Percentiles rank a stretch among this genome's conserved stretches.
phyloP scores from a whole-genome alignment of 2,113 vertebrate species.

The Embiotoca jacksoni region DNA sequence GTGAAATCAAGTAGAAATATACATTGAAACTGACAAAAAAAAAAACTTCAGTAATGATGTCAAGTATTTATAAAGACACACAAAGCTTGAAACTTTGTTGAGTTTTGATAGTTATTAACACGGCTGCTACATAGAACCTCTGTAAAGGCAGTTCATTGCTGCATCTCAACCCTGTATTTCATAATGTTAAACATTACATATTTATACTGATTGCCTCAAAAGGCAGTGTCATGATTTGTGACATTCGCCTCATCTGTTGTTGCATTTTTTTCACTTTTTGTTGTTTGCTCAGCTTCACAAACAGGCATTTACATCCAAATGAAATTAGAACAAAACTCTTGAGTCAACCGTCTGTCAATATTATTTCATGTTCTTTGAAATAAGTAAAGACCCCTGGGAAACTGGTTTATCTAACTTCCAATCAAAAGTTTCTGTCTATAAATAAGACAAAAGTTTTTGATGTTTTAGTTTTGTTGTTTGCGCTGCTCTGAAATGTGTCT shows the following conservation, averaged over 20 bases:
- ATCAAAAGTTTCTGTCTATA: conserved; percentile 50
- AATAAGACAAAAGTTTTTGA: conserved; percentile 43
- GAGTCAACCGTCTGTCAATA: conserved; percentile 45
- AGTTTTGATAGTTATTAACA: too few species aligned
- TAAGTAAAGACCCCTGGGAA: conserved; percentile 34
- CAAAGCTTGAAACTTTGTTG: too few species aligned
- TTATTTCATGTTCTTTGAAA: conserved; percentile 35
- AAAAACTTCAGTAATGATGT: too few species aligned
- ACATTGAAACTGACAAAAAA: too few species aligned
- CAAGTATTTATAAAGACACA: too few species aligned
- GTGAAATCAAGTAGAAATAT: too few species aligned
- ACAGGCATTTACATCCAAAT: conserved; percentile 15
- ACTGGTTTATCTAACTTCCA: conserved; percentile 37
- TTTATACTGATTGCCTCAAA: background rate
- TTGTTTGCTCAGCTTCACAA: conserved; percentile 22
- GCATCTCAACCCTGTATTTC: background rate
- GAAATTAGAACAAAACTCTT: conserved; percentile 58
- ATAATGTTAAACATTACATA: background rate
- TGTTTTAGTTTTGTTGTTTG: conserved; percentile 35
- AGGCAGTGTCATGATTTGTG: background rate
- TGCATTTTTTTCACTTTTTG: background rate
- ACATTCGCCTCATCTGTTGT: background rate
- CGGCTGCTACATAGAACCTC: background rate
- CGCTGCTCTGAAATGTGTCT: conserved; percentile 7
- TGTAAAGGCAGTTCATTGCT: background rate